phyloP scores from a whole-genome alignment of 1,140 invertebrate genomes.

The Cydia fagiglandana region DNA sequence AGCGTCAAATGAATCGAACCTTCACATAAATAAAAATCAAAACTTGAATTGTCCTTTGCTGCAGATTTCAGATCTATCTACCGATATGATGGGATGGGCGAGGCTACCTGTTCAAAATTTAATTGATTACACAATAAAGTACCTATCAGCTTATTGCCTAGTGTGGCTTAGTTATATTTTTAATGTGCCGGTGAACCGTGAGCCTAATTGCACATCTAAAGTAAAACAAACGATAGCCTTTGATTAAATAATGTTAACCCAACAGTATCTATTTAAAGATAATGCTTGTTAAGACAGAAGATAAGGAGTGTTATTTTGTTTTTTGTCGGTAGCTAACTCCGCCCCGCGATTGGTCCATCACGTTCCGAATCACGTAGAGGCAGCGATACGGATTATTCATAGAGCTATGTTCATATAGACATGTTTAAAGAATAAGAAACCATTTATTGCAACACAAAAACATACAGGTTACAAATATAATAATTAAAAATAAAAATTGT shows the following conservation, averaged over 20 bases:
- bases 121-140: neutral
- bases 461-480: too few relatives aligned
- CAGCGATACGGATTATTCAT: neutral
- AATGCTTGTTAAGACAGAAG: neutral
- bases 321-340: slow-evolving; percentile 10
- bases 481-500: too few relatives aligned
- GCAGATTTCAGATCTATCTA: too few relatives aligned
- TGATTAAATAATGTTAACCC: neutral
- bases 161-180: neutral
- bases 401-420: neutral
- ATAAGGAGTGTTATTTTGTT: slow-evolving; percentile 7
- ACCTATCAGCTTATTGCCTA: neutral
- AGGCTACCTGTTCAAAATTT: neutral
- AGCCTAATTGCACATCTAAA: neutral
- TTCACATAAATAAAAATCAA: too few relatives aligned
- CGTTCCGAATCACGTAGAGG: neutral
- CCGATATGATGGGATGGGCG: too few relatives aligned
- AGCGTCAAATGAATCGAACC: too few relatives aligned
- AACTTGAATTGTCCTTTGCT: too few relatives aligned
- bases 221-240: neutral
- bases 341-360: neutral
- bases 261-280: neutral
- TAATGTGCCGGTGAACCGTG: neutral
- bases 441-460: too few relatives aligned
- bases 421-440: too few relatives aligned